Percentiles rank a stretch among this genome's conserved stretches.
Conservation (phyloP, 1,140 invertebrate species). For the Matsumurasca onukii region DNA sequence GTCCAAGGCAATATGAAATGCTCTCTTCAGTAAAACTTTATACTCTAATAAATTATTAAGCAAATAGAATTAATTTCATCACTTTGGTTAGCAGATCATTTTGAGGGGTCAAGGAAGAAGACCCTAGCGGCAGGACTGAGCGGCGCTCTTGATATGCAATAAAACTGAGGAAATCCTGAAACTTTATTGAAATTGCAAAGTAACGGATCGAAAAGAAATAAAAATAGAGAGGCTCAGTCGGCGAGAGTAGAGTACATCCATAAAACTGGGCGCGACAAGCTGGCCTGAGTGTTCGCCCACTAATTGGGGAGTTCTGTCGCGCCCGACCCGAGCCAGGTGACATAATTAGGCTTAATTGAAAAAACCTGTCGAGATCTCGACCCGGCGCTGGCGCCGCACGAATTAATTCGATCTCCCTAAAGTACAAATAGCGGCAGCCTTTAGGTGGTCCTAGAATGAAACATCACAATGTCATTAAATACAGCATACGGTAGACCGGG, state of each 20-base stretch:
- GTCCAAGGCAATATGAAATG: no score
- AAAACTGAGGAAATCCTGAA: no score
- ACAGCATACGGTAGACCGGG: background rate
- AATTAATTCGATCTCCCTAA: slow-evolving; percentile 18
- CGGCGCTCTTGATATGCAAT: no score
- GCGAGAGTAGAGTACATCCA: background rate
- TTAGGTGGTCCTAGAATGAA: slow-evolving; percentile 16
- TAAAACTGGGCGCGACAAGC: slow-evolving; percentile 6
- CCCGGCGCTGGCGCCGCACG: slow-evolving; percentile 18
- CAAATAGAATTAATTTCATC: no score
- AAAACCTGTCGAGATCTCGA: slow-evolving; percentile 11
- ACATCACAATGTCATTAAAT: slow-evolving; percentile 14
- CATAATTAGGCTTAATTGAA: slow-evolving; percentile 26
- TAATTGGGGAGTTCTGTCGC: slow-evolving; percentile 19
- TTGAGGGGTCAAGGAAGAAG: no score
- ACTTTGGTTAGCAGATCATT: no score
- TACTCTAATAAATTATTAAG: no score
- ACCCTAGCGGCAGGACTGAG: no score
- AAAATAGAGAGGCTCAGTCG: background rate
- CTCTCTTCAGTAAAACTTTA: no score
- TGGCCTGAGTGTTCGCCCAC: slow-evolving; percentile 12
- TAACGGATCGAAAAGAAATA: background rate
- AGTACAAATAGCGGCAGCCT: slow-evolving; percentile 24
- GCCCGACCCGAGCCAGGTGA: slow-evolving; percentile 5
- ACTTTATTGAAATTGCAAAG: background rate